These are phyloP conservation scores for Celastrina argiolus DNA, from an alignment of 2,888 invertebrate genomes.

Conservation along the genomic window DNA sequence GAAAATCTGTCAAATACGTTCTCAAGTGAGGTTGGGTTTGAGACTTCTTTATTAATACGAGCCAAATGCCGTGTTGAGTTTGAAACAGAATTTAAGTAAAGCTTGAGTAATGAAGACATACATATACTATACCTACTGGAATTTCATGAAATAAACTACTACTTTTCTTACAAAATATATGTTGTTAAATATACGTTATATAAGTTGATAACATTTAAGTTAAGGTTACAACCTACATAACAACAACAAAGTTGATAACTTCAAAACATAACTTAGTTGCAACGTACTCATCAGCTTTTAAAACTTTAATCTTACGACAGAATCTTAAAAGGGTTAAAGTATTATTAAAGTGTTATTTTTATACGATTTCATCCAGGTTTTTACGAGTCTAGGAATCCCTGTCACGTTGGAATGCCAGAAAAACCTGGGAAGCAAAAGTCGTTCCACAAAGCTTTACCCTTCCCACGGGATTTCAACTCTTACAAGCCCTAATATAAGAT, in stretches of 20 bases:
- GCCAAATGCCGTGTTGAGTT: too few relatives aligned
- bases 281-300: background rate
- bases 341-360: background rate
- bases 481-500: background rate
- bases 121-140: too few relatives aligned
- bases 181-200: too few relatives aligned
- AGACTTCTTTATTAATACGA: too few relatives aligned
- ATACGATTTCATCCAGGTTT: background rate
- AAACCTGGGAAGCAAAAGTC: background rate
- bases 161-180: too few relatives aligned
- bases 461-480: background rate
- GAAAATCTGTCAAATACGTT: too few relatives aligned
- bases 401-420: background rate
- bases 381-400: slow-evolving; percentile 2
- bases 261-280: background rate
- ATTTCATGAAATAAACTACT: too few relatives aligned
- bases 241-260: background rate
- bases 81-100: too few relatives aligned
- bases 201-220: background rate
- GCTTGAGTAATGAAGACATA: too few relatives aligned
- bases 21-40: too few relatives aligned
- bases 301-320: background rate
- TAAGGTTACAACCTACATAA: background rate
- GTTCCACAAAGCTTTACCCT: background rate
- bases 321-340: background rate